phyloP scores from a whole-genome alignment of 92 coral and sea anemone genomes.

The Porites evermanni region DNA sequence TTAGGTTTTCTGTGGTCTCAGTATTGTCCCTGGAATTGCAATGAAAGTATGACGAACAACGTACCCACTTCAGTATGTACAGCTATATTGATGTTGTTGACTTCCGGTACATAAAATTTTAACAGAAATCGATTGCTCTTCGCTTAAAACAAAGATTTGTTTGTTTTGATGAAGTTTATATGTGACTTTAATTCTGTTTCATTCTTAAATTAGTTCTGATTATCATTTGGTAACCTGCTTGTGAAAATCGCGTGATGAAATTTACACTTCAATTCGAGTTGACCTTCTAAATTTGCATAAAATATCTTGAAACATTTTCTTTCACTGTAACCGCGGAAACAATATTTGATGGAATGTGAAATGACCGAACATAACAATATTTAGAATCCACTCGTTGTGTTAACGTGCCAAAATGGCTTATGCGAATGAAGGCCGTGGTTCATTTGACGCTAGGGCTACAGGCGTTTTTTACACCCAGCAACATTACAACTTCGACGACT shows the following conservation, averaged over 20 bases:
- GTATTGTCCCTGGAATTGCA: constrained; percentile 37
- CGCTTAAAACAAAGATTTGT: background rate
- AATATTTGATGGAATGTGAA: constrained; percentile 1
- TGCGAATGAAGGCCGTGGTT: constrained; percentile 17
- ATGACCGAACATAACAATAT: constrained; percentile 4
- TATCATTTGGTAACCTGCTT: background rate
- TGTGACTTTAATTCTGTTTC: background rate
- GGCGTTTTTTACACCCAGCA: constrained; percentile 43
- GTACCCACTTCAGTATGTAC: background rate
- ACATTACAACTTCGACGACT: constrained; percentile 22
- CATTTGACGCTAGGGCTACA: constrained; percentile 15
- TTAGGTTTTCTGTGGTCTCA: background rate
- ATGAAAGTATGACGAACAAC: constrained; percentile 23
- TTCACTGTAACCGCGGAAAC: background rate
- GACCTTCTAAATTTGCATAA: constrained; percentile 5
- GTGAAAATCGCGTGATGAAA: background rate
- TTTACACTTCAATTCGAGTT: background rate
- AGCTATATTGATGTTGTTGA: constrained; percentile 34
- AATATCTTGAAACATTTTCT: background rate
- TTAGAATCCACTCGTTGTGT: background rate
- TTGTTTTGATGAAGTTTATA: background rate
- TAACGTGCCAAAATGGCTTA: constrained; percentile 16
- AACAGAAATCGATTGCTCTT: background rate
- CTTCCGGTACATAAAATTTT: constrained; percentile 64
- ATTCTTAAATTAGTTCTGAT: too few species aligned